phyloP scores from a whole-genome alignment of 2,113 vertebrate genomes.

The Equus przewalskii region DNA sequence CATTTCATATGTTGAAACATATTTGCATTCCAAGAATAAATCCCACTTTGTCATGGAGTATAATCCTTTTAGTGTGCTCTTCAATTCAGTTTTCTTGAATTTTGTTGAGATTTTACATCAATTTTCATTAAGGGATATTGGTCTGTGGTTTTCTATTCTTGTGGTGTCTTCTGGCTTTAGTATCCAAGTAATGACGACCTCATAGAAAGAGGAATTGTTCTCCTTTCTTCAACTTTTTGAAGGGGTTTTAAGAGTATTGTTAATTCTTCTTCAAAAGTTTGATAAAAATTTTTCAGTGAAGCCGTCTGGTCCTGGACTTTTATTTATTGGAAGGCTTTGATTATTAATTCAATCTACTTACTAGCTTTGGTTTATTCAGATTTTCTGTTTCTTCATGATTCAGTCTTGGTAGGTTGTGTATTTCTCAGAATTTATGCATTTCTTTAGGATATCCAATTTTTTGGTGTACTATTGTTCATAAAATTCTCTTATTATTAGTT shows the following conservation, averaged over 20 bases:
- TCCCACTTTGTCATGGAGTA: background rate
- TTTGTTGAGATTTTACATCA: background rate
- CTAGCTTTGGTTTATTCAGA: background rate
- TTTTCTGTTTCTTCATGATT: background rate
- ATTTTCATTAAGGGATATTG: background rate
- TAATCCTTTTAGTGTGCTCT: background rate
- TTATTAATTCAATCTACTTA: background rate
- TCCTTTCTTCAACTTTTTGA: background rate
- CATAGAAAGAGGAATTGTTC: background rate
- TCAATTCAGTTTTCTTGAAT: background rate
- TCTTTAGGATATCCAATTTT: background rate
- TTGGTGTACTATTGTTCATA: background rate
- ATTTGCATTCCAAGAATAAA: background rate
- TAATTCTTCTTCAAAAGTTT: background rate
- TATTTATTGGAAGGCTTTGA: background rate
- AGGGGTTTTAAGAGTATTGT: background rate
- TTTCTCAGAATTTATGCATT: background rate
- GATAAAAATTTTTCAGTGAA: background rate
- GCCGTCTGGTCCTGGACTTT: background rate
- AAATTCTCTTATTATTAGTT: background rate
- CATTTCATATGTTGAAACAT: background rate
- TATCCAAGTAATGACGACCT: background rate
- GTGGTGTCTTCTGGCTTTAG: background rate
- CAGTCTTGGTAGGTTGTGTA: background rate
- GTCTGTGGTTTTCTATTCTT: background rate